Conservation (phyloP, 2,113 vertebrate species). For the Apodemus sylvaticus region DNA sequence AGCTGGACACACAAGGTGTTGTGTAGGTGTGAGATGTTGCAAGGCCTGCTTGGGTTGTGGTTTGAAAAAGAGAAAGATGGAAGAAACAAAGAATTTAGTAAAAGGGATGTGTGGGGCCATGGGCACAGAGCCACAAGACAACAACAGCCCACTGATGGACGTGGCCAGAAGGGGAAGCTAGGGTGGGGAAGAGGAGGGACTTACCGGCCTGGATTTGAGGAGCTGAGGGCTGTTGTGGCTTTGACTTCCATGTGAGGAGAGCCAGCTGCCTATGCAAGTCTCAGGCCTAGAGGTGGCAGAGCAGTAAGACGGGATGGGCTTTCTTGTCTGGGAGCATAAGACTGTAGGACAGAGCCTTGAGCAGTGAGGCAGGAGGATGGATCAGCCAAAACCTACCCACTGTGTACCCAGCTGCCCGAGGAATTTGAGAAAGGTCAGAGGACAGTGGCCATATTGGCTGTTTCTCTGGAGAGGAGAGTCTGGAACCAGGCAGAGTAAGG, state of each 20-base stretch:
- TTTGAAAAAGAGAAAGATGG: slow-evolving; percentile 47
- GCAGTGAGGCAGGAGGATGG: neutral
- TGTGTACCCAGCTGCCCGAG: neutral
- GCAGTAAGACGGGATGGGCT: neutral
- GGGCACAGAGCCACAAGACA: slow-evolving; percentile 10
- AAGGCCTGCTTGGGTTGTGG: neutral
- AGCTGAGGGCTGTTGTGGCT: neutral
- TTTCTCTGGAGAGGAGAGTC: neutral
- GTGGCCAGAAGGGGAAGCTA: slow-evolving; percentile 60
- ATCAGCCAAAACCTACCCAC: neutral
- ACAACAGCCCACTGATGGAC: neutral
- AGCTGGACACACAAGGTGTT: neutral
- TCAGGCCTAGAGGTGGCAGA: neutral
- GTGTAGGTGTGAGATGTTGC: neutral
- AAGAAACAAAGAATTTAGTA: slow-evolving; percentile 36
- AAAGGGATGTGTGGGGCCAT: slow-evolving; percentile 48
- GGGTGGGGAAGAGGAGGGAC: neutral
- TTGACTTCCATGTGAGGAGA: neutral
- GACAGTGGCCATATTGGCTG: too few species aligned
- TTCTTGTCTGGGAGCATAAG: neutral
- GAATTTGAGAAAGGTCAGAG: neutral
- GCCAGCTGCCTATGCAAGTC: neutral
- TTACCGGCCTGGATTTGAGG: neutral
- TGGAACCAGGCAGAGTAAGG: neutral
- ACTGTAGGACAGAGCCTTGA: too few species aligned